A percentile compares a stretch with the other conserved stretches of the same genome.
These are phyloP conservation scores for Butorides virescens DNA, from an alignment of 2,113 vertebrate genomes.

Conservation along the genomic window DNA sequence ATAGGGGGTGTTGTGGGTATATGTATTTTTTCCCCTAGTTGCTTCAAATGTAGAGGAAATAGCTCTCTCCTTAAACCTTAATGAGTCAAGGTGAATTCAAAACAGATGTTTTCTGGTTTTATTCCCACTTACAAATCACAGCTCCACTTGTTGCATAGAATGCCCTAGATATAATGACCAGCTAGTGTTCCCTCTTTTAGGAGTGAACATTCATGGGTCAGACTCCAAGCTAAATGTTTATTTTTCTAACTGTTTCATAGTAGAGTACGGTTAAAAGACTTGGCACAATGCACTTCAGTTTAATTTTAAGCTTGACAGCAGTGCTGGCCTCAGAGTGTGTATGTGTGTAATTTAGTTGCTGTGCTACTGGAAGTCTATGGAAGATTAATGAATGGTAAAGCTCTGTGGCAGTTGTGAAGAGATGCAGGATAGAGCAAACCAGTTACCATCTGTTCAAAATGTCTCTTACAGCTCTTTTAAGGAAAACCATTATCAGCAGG, in stretches of 20 bases:
- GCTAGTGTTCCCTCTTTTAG: constrained; percentile 70
- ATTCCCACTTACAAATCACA: constrained; percentile 59
- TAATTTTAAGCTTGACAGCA: constrained; percentile 91
- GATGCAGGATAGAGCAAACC: constrained; percentile 88
- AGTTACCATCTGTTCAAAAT: constrained; percentile 96
- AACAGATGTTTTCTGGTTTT: constrained; percentile 77
- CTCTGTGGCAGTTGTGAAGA: constrained; percentile 92
- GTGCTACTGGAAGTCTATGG: constrained; percentile 92
- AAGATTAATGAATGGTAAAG: constrained; percentile 98
- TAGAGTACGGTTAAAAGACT: constrained; percentile 83
- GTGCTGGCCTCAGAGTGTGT: constrained; percentile 77
- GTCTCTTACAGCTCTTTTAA: constrained; percentile 92
- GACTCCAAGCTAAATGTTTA: constrained; percentile 80
- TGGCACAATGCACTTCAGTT: constrained; percentile 82
- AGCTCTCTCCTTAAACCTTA: constrained; percentile 69
- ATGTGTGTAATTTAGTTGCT: constrained; percentile 91
- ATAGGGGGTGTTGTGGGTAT: background rate
- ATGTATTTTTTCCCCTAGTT: constrained; percentile 28
- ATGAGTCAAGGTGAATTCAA: constrained; percentile 72
- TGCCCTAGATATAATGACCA: constrained; percentile 76
- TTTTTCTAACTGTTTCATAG: constrained; percentile 85
- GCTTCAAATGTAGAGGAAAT: constrained; percentile 64
- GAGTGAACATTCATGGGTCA: constrained; percentile 68
- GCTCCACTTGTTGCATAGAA: constrained; percentile 55
- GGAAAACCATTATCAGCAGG: constrained; percentile 88